A percentile compares a stretch with the other conserved stretches of the same genome.
Evolutionary conservation across 2,888 invertebrate species (phyloP).

Genomic region (Apodemia mormo): DNA sequence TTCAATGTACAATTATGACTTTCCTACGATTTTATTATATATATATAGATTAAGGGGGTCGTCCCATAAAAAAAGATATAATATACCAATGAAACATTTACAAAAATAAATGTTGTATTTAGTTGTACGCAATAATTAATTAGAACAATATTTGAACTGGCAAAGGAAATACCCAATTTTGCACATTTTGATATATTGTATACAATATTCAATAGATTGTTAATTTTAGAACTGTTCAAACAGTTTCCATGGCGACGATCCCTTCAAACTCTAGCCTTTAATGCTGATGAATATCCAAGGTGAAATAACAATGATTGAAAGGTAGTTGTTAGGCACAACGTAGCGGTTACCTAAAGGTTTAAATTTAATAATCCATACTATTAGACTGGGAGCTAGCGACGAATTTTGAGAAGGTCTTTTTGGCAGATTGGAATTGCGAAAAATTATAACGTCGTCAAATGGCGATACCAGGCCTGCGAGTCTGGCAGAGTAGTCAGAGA

Average conservation of each 20-base stretch:
- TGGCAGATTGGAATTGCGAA: too few relatives aligned
- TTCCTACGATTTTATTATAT: too few relatives aligned
- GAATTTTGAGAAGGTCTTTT: too few relatives aligned
- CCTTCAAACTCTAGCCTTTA: slow-evolving; percentile 53
- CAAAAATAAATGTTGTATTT: too few relatives aligned
- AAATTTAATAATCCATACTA: neutral
- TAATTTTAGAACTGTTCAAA: slow-evolving; percentile 58
- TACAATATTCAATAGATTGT: slow-evolving; percentile 65
- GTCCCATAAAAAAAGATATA: too few relatives aligned
- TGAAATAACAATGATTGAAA: slow-evolving; percentile 23
- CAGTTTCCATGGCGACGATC: slow-evolving; percentile 69
- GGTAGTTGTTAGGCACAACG: neutral
- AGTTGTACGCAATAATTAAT: neutral
- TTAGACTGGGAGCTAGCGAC: too few relatives aligned
- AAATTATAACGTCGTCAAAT: too few relatives aligned
- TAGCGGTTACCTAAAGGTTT: neutral
- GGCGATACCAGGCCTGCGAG: too few relatives aligned
- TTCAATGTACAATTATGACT: too few relatives aligned
- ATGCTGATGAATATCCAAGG: slow-evolving; percentile 30
- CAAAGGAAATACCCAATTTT: slow-evolving; percentile 33
- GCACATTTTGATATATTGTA: slow-evolving; percentile 49
- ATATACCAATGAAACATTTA: too few relatives aligned
- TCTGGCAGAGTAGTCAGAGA: too few relatives aligned
- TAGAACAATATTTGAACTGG: neutral
- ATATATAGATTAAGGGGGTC: too few relatives aligned